Evolutionary conservation across 1,140 invertebrate genomes (phyloP).

Genomic region (Drosophila erecta): DNA sequence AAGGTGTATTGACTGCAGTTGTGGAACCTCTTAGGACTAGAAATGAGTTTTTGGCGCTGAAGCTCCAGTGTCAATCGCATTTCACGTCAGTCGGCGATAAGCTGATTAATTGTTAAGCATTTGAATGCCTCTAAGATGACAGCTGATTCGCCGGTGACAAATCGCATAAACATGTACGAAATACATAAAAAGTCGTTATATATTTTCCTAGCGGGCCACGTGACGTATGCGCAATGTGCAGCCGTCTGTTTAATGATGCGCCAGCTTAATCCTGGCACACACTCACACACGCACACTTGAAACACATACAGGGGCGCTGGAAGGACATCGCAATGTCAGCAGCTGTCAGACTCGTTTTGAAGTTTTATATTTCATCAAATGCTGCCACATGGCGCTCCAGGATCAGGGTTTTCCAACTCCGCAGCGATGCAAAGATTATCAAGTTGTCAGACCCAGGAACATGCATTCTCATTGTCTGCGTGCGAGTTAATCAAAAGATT

Average conservation of each 20-base stretch:
- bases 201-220: constrained; percentile 27
- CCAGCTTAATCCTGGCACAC: constrained; percentile 36
- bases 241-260: constrained; percentile 54
- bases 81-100: constrained; percentile 29
- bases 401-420: constrained; percentile 23
- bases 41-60: constrained; percentile 11
- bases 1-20: constrained; percentile 43
- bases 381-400: constrained; percentile 61
- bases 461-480: constrained; percentile 57
- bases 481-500: constrained; percentile 66
- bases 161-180: constrained; percentile 24
- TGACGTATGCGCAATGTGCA: constrained; percentile 71
- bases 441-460: constrained; percentile 65
- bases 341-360: constrained; percentile 65
- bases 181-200: constrained; percentile 26
- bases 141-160: constrained; percentile 45
- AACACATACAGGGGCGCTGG: constrained; percentile 5
- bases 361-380: constrained; percentile 77
- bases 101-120: constrained; percentile 51
- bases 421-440: constrained; percentile 54
- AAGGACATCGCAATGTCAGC: constrained; percentile 48
- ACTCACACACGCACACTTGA: background rate
- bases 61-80: constrained; percentile 22
- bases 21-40: background rate
- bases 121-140: constrained; percentile 42